These are phyloP conservation scores for Hydrophis major DNA, from an alignment of 2,797 vertebrate genomes.

Conservation along the genomic window DNA sequence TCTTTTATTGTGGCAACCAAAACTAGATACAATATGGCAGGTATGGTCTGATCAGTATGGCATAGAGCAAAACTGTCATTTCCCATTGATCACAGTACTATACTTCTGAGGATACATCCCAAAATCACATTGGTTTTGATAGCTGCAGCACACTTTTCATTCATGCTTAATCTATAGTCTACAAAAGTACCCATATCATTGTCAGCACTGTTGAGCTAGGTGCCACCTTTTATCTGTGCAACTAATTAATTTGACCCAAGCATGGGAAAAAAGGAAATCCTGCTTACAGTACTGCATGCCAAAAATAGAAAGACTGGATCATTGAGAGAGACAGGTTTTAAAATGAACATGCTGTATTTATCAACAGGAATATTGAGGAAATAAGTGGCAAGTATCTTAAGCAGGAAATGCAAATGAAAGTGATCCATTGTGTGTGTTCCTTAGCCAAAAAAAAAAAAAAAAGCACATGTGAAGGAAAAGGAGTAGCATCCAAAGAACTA, in stretches of 20 bases:
- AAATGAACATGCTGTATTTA: background rate
- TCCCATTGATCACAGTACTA: background rate
- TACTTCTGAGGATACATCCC: background rate
- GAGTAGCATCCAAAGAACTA: background rate
- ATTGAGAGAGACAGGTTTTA: conserved; percentile 1
- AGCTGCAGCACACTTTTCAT: background rate
- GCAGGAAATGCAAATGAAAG: background rate
- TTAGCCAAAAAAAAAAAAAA: background rate
- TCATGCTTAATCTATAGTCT: background rate
- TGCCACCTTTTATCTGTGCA: background rate
- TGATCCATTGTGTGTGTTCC: background rate
- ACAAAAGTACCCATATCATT: background rate
- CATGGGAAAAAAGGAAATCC: background rate
- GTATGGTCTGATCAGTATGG: background rate
- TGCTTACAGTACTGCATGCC: background rate
- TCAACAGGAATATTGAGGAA: background rate
- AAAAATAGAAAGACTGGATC: conserved; percentile 16
- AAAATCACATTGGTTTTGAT: background rate
- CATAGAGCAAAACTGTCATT: background rate
- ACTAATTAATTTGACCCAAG: background rate
- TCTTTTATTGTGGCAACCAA: background rate
- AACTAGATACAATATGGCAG: background rate
- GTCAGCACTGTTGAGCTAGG: background rate
- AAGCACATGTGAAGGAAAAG: background rate
- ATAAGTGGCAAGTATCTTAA: background rate